Percentiles rank a stretch among this genome's conserved stretches.
Evolutionary conservation across 2,888 invertebrate genomes (phyloP).

Genomic region (Amblyteles armatorius): DNA sequence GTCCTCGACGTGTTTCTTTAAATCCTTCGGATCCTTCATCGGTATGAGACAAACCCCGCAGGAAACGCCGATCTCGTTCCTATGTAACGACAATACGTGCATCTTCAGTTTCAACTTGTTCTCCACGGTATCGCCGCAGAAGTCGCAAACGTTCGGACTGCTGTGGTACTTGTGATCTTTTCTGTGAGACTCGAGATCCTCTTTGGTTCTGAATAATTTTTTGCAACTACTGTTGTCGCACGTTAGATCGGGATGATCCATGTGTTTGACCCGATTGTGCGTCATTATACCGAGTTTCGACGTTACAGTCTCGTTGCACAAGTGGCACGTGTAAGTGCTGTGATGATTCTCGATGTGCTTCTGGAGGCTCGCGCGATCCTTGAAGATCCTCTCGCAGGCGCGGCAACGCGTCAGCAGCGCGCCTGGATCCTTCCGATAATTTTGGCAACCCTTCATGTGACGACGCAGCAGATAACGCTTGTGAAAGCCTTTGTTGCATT

Average conservation of each 20-base stretch:
- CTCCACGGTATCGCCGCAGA: constrained; percentile 87
- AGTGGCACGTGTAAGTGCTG: constrained; percentile 86
- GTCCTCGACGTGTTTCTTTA: constrained; percentile 86
- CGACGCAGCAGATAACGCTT: constrained; percentile 86
- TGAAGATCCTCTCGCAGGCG: constrained; percentile 86
- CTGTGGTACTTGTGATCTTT: constrained; percentile 85
- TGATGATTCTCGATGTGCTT: constrained; percentile 87
- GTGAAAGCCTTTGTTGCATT: constrained; percentile 86
- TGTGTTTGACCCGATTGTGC: constrained; percentile 86
- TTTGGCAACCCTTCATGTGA: constrained; percentile 87
- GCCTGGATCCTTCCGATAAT: constrained; percentile 85
- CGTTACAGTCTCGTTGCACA: constrained; percentile 86
- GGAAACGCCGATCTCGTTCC: constrained; percentile 86
- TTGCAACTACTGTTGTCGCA: constrained; percentile 84
- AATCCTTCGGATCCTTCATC: constrained; percentile 86
- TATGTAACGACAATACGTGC: constrained; percentile 86
- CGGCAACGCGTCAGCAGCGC: constrained; percentile 86
- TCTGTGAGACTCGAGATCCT: constrained; percentile 85
- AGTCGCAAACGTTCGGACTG: constrained; percentile 86
- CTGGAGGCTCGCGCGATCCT: constrained; percentile 86
- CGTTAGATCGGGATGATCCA: constrained; percentile 86
- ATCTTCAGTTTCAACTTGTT: constrained; percentile 87
- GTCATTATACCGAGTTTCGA: constrained; percentile 87
- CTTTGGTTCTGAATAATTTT: constrained; percentile 86
- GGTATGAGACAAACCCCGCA: constrained; percentile 87